Base-by-base conservation (phyloP, 2,888 invertebrate genomes). In the Carcina quercana region DNA sequence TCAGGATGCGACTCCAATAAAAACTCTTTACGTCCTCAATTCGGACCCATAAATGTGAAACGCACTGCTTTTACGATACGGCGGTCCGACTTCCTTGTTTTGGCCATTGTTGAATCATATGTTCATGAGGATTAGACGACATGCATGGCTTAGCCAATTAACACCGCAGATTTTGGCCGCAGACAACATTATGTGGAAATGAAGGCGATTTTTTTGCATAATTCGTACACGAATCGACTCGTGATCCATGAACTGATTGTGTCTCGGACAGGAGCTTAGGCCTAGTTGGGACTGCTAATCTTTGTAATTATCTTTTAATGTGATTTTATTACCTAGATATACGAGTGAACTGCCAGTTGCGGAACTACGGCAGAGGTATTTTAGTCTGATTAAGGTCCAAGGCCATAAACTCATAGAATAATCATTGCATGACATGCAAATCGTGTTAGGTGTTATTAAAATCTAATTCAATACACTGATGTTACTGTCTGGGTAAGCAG, bases 1-100 rank as follows among this genome's bases (percentile, higher is more conserved):
- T 61, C 79, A 79, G 82, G 80, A 82, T 76, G 74, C 72, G 67
- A 58, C 68, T 69, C 61, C 70, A 78, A 80, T 80, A 82, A 82
- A 34, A 80, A 79, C 62, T 63, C 59, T 82, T 82, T 82, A 82
- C 76, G 63, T 64, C 78, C 68, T 65, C 82, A 82, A 82, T 82
- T 80, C 58, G 53, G 53, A 67, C 63, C n/a, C 63, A 73, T 82
- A 79, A 83, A 82, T 79, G 75, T 78, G 55, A 72, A 75, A 82
- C 62, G 56, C 49, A 59, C 70, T 74, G 59, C 55, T 71, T 72
- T 82, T 80, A 79, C 80, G 79, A 56, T 68, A 72, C 58, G 57
- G 67, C 60, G 53, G 59, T 59, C 59, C 53, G 50, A 24, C 11
- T 12, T 13, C 19, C 25, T n/a, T 15, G 21, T 13, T 50, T 46